Base-by-base conservation (phyloP, 1,140 invertebrate genomes). In the Tyrophagus putrescentiae region DNA sequence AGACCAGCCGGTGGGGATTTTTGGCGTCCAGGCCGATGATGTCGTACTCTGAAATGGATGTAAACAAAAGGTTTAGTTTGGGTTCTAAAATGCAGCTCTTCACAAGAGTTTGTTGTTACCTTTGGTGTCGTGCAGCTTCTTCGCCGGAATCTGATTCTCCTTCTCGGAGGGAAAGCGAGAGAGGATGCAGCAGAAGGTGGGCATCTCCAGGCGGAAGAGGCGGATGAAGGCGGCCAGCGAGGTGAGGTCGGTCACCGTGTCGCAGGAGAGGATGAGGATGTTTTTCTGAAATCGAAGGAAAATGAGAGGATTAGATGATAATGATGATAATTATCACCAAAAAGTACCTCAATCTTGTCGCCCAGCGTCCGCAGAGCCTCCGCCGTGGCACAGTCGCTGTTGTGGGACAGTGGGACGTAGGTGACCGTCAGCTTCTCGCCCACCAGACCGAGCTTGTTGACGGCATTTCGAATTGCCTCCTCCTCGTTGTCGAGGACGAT, bases 321-420 rank as follows among this genome's bases (percentile, higher is more conserved):
- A 34, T 29, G 41, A 6, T n/a, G 16, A 4, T 42, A 27, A 44
- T n/a, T n/a, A 18, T 16, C 13, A 62, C 32, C 41, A 39, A 56
- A 50, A 9, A 57, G n/a, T 59, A 73, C 72, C 65, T 82, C 79
- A 23, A 92, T 82, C 74, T 82, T 82, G 59, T 85, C 83, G 65
- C 81, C 77, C 27, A 94, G 81, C 31, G 80, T 73, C 67, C 84
- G 75, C 16, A 95, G 72, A n/a, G 87, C 84, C 67, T 94, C 87
- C 13, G 86, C 89, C 11, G 91, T 95, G 6, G 90, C 91, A 70
- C 82, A 81, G 69, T 92, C 87, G 68, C 85, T 82, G 32, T 80
- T 76, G 42, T 78, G 79, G 27, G 82, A 80, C 54, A 93, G 81
- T 4, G 76, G 72, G 54, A 86, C 77, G 65, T 85, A 79, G 60